phyloP scores from a whole-genome alignment of 2,888 invertebrate species.

The Clistopyga incitator region DNA sequence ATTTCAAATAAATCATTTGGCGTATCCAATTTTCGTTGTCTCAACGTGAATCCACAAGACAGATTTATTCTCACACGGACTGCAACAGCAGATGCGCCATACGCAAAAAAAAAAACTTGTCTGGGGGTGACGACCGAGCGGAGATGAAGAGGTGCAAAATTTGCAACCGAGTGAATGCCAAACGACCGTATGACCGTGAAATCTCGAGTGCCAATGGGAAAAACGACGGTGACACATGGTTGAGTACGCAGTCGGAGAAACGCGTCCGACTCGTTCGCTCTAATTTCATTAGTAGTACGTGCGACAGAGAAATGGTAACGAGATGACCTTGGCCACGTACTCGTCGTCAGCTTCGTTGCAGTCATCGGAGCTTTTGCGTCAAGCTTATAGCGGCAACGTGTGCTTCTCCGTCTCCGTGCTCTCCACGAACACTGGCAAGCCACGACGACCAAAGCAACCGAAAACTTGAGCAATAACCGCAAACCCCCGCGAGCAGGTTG shows the following conservation, averaged over 20 bases:
- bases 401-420: slow-evolving; percentile 1
- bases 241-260: neutral
- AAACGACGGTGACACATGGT: slow-evolving; percentile 26
- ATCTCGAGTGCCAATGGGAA: slow-evolving; percentile 23
- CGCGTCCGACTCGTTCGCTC: slow-evolving; percentile 36
- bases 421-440: slow-evolving; percentile 20
- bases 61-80: no score
- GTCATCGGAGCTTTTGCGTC: slow-evolving; percentile 42
- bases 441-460: slow-evolving; percentile 21
- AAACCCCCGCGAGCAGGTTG: slow-evolving; percentile 35
- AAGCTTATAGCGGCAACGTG: slow-evolving; percentile 36
- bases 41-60: no score
- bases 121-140: neutral
- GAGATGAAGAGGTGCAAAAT: neutral
- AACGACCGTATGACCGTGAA: slow-evolving; percentile 26
- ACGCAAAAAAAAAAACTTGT: neutral
- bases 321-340: slow-evolving; percentile 59
- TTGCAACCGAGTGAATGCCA: neutral
- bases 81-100: neutral
- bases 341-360: slow-evolving; percentile 18
- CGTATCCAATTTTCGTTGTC: no score
- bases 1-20: no score
- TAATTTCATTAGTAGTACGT: slow-evolving; percentile 50
- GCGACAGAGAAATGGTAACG: slow-evolving; percentile 48
- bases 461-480: slow-evolving; percentile 50